Conservation (phyloP, 2,113 vertebrate genomes). For the Smithornis capensis region DNA sequence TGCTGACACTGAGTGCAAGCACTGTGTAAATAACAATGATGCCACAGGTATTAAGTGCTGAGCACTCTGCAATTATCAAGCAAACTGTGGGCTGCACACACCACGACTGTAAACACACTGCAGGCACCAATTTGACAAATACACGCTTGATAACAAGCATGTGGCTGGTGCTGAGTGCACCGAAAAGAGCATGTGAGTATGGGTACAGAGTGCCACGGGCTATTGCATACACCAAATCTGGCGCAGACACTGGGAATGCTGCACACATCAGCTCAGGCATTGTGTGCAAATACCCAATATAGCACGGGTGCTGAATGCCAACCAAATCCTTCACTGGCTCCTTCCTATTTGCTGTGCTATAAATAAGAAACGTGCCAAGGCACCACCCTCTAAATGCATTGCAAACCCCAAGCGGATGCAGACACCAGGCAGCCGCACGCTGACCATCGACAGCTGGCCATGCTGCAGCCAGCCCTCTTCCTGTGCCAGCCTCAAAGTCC, state of each 20-base stretch:
- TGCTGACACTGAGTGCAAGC: neutral
- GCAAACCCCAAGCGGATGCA: neutral
- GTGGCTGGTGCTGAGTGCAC: neutral
- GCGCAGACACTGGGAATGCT: neutral
- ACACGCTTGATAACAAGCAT: neutral
- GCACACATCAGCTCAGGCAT: neutral
- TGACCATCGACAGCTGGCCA: neutral
- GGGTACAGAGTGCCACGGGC: neutral
- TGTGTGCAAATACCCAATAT: neutral
- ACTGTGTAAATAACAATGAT: neutral
- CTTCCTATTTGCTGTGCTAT: neutral
- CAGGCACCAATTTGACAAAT: slow-evolving; percentile 56
- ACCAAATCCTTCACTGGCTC: neutral
- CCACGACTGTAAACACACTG: neutral
- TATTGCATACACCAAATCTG: neutral
- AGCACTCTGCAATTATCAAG: slow-evolving; percentile 53
- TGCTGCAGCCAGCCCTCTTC: neutral
- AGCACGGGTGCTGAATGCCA: neutral
- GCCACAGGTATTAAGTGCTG: slow-evolving; percentile 61
- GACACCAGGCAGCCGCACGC: neutral
- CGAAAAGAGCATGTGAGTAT: accelerated
- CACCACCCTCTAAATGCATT: neutral
- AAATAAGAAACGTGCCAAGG: neutral
- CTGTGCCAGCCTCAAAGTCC: neutral
- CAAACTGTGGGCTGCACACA: neutral